Percentiles rank a stretch among this genome's conserved stretches.
Conservation (phyloP, 1,140 invertebrate species). For the Elymnias hypermnestra region DNA sequence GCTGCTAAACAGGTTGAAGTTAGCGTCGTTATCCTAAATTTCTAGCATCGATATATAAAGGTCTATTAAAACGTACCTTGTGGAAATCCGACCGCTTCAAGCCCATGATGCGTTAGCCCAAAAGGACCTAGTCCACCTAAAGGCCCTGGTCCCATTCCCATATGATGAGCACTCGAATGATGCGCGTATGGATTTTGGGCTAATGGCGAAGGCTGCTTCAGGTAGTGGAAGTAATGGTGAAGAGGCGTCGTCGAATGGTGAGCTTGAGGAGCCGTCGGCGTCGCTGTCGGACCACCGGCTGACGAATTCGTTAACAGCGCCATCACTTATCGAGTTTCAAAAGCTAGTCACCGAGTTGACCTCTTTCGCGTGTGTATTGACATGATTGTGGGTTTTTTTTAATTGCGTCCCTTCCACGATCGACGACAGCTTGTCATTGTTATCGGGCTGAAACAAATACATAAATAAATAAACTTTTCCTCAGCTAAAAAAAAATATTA, state of each 20-base stretch:
- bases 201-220: conserved; percentile 65
- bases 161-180: conserved; percentile 63
- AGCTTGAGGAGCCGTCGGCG: conserved; percentile 50
- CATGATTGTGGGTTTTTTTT: conserved; percentile 30
- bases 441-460: conserved; percentile 28
- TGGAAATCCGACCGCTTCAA: conserved; percentile 72
- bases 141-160: conserved; percentile 64
- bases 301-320: conserved; percentile 62
- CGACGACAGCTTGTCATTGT: conserved; percentile 25
- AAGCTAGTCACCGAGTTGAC: conserved; percentile 47
- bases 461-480: too few relatives aligned
- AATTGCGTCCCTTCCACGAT: background rate
- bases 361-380: conserved; percentile 39
- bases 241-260: conserved; percentile 63
- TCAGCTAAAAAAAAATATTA: too few relatives aligned
- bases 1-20: too few relatives aligned
- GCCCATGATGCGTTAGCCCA: conserved; percentile 64
- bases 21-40: too few relatives aligned
- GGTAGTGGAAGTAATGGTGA: conserved; percentile 71
- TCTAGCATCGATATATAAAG: too few relatives aligned
- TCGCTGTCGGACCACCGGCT: conserved; percentile 43
- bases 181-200: conserved; percentile 69
- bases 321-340: conserved; percentile 34
- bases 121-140: conserved; percentile 66
- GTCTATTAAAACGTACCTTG: conserved; percentile 49